phyloP scores from a whole-genome alignment of 2,888 invertebrate species.

The Eudasyphora cyanicolor region DNA sequence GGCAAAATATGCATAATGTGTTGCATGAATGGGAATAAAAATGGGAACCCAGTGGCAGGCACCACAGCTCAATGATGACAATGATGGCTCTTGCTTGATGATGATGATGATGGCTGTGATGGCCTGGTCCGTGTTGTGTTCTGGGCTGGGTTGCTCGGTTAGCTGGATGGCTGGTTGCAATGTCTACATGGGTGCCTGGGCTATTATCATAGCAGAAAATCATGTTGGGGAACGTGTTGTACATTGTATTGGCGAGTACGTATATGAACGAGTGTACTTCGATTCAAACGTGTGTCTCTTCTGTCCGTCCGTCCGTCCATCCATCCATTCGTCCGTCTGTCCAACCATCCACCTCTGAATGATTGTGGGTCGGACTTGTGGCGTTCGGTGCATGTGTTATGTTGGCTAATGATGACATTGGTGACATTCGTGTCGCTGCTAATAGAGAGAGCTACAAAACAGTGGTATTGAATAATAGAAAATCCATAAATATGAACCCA shows the following conservation, averaged over 20 bases:
- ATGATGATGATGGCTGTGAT: slow-evolving; percentile 40
- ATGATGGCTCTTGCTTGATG: too few relatives aligned
- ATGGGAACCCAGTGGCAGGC: neutral
- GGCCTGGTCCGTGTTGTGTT: neutral
- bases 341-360: neutral
- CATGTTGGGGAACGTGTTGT: slow-evolving; percentile 47
- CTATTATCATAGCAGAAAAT: slow-evolving; percentile 61
- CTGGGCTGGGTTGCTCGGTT: neutral
- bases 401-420: slow-evolving; percentile 65
- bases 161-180: neutral
- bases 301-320: neutral
- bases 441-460: slow-evolving; percentile 3
- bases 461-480: neutral
- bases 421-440: slow-evolving; percentile 50
- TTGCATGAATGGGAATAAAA: slow-evolving; percentile 21
- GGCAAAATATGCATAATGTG: slow-evolving; percentile 36
- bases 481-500: neutral
- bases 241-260: slow-evolving; percentile 46
- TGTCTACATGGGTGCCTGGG: neutral
- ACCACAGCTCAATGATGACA: slow-evolving; percentile 25
- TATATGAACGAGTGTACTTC: slow-evolving; percentile 24
- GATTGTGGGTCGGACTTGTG: slow-evolving; percentile 8
- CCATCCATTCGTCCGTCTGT: too few relatives aligned
- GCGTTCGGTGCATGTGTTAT: slow-evolving; percentile 45
- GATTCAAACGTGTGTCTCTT: slow-evolving; percentile 27